A percentile compares a stretch with the other conserved stretches of the same genome.
phyloP scores from a whole-genome alignment of 2,888 invertebrate genomes.

The Eucera pruinosa region DNA sequence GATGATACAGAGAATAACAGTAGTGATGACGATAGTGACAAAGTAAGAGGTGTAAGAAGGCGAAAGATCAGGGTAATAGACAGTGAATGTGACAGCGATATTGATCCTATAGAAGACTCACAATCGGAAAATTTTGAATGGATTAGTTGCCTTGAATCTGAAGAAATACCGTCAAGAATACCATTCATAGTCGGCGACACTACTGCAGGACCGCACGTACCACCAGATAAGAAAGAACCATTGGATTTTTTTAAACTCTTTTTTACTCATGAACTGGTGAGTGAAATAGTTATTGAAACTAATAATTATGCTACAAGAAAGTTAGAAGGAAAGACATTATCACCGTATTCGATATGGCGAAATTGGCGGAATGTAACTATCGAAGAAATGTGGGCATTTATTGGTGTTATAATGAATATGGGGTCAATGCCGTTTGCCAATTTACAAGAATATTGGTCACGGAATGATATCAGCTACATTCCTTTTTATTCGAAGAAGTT shows the following conservation, averaged over 20 bases:
- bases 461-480: background rate
- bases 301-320: slow-evolving; percentile 36
- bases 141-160: no score
- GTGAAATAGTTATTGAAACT: slow-evolving; percentile 27
- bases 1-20: slow-evolving; percentile 5
- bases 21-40: slow-evolving; percentile 30
- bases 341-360: background rate
- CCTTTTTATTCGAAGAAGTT: slow-evolving; percentile 34
- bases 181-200: no score
- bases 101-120: no score
- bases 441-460: slow-evolving; percentile 32
- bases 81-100: slow-evolving; percentile 10
- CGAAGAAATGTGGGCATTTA: background rate
- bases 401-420: slow-evolving; percentile 52
- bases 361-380: background rate
- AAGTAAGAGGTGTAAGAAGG: slow-evolving; percentile 34
- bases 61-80: slow-evolving; percentile 28
- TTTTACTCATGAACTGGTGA: slow-evolving; percentile 10
- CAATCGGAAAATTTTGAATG: no score
- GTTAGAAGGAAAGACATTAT: slow-evolving; percentile 21
- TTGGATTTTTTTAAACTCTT: slow-evolving; percentile 31
- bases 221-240: slow-evolving; percentile 10
- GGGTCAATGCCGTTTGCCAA: slow-evolving; percentile 48
- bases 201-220: no score
- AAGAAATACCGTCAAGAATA: no score